Base-by-base conservation (phyloP, 2,797 vertebrate species). In the Eospalax fontanierii region DNA sequence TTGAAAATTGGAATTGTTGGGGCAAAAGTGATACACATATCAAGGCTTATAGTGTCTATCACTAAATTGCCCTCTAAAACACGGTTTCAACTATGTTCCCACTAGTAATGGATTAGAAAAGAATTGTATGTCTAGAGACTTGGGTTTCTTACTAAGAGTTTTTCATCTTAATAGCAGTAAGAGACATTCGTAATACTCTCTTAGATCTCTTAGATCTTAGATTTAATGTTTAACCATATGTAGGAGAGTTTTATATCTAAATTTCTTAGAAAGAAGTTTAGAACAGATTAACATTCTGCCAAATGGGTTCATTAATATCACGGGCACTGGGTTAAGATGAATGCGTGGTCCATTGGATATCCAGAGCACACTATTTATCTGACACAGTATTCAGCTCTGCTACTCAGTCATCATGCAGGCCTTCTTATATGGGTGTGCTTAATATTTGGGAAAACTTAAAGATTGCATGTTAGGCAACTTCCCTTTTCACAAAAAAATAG, bases 11-110 rank as follows among this genome's bases (percentile, higher is more conserved):
- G 2, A 19, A 80, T 87, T 89, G 78, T 86, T 68, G n/a, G 76
- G 40, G 66, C 61, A 50, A 35, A 43, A 40, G 74, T 81, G 12
- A 2, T 90, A 40, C 70, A 89, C 8, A 82, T 50, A 92, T 76
- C 61, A n/a, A 54, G 59, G n/a, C 33, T 78, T 61, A 43, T 16
- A 54, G 0, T 95, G 73, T 79, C 0, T 3, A 2, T 4, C 33
- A 35, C 57, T 54, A 80, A 86, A 87, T n/a, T 61, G 28, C 59
- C 88, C 40, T 96, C 78, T 91, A 83, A 96, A 96, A 87, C 57
- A 82, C 54, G 88, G 21, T 92, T 91, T 79, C 21, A 85, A 4
- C 65, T 93, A 88, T 24, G 84, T 93, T 80, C 24, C 82, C 85
- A 68, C 43, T 38, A 94, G 26, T 74, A 96, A 30, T 61, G 7